Conservation (phyloP, 2,888 invertebrate genomes). For the Cabera pusaria region DNA sequence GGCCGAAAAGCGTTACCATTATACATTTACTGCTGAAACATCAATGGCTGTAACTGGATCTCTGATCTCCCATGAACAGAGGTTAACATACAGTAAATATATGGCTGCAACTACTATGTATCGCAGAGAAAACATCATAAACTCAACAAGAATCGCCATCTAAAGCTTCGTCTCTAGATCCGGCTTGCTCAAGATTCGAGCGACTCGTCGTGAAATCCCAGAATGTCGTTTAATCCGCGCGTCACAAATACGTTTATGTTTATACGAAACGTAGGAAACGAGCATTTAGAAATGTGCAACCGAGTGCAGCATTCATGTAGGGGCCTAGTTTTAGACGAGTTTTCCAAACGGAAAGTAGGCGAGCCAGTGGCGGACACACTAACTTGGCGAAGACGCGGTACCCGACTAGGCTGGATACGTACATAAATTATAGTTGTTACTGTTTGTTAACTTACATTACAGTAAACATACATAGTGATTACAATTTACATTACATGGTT, state of each 20-base stretch:
- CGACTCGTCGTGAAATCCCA: slow-evolving; percentile 26
- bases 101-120: too few relatives aligned
- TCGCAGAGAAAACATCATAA: too few relatives aligned
- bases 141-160: too few relatives aligned
- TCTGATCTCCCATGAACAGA: too few relatives aligned
- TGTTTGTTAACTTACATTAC: slow-evolving; percentile 22
- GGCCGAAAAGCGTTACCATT: too few relatives aligned
- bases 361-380: slow-evolving; percentile 48
- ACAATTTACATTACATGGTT: too few relatives aligned
- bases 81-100: too few relatives aligned
- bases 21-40: too few relatives aligned
- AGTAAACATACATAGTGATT: background rate
- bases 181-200: slow-evolving; percentile 20
- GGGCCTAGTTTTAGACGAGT: slow-evolving; percentile 73
- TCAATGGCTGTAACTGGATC: too few relatives aligned
- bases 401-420: too few relatives aligned
- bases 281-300: slow-evolving; percentile 62
- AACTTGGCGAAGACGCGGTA: slow-evolving; percentile 33
- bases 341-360: slow-evolving; percentile 79
- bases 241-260: slow-evolving; percentile 27
- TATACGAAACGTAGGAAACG: slow-evolving; percentile 44
- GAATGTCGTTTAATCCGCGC: slow-evolving; percentile 30
- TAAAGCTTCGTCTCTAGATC: slow-evolving; percentile 9
- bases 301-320: slow-evolving; percentile 52
- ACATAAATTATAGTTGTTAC: background rate